Percentiles rank a stretch among this genome's conserved stretches.
phyloP scores from a whole-genome alignment of 2,888 invertebrate genomes.

The Diarsia mendica region DNA sequence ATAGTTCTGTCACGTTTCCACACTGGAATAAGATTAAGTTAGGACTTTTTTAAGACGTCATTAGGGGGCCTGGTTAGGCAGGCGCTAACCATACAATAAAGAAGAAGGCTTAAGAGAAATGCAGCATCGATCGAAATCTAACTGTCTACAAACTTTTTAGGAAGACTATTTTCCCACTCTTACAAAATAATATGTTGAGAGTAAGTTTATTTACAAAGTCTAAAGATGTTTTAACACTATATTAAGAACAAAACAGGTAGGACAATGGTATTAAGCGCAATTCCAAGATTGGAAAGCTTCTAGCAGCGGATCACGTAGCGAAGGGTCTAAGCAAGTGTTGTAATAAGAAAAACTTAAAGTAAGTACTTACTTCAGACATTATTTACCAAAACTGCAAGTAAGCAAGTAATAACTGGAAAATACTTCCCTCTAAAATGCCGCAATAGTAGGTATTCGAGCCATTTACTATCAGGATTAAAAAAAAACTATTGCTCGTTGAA shows the following conservation, averaged over 20 bases:
- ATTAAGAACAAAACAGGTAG: not conserved
- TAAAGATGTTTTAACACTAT: not conserved
- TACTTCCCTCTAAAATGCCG: not conserved
- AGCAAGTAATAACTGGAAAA: not conserved
- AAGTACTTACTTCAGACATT: not conserved
- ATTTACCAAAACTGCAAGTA: not conserved
- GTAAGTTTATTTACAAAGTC: not conserved
- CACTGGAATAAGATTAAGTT: too few species aligned
- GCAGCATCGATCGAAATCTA: too few species aligned
- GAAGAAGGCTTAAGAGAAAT: not conserved
- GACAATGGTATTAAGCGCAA: not conserved
- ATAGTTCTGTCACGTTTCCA: too few species aligned
- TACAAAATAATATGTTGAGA: not conserved
- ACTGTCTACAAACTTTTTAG: not conserved
- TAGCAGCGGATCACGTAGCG: not conserved
- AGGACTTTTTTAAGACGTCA: too few species aligned
- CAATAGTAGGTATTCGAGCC: not conserved
- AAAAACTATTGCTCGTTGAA: not conserved
- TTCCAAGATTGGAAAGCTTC: not conserved
- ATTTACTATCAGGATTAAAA: not conserved
- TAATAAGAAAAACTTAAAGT: too few species aligned
- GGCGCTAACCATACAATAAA: too few species aligned
- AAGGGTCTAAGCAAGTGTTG: not conserved
- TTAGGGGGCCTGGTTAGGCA: too few species aligned
- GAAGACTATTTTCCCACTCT: not conserved